Evolutionary conservation across 2,113 vertebrate genomes (phyloP).

Genomic region (Leptobrachium leishanense): DNA sequence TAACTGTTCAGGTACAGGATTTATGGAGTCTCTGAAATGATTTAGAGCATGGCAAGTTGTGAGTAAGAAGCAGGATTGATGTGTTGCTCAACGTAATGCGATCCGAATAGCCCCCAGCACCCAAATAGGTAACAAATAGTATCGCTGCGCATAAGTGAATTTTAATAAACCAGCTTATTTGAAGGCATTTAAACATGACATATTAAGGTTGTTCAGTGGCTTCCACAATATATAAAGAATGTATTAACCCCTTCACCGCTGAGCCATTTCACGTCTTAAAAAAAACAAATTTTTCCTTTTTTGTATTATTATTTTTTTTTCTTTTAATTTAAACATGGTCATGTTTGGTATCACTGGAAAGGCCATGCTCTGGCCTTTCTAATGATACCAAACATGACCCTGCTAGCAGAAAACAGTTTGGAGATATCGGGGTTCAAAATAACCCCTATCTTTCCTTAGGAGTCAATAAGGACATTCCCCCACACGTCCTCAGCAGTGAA

Average conservation of each 20-base stretch:
- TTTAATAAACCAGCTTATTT: background rate
- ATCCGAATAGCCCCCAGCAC: background rate
- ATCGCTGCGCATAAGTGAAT: background rate
- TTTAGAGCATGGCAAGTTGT: background rate
- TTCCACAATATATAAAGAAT: background rate
- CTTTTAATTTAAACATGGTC: background rate
- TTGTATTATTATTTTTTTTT: background rate
- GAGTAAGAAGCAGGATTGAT: background rate
- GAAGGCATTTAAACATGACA: background rate
- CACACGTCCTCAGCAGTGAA: no score
- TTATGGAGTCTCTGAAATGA: background rate
- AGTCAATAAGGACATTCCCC: no score
- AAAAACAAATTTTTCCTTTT: background rate
- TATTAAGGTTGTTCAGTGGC: background rate
- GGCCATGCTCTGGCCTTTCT: no score
- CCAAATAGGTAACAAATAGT: background rate
- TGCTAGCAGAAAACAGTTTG: no score
- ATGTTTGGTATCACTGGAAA: no score
- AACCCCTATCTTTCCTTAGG: no score
- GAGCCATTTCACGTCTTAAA: no score
- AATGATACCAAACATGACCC: no score
- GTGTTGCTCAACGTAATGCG: background rate
- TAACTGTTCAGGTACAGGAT: background rate
- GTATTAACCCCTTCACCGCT: no score
- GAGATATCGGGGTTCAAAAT: no score